Conservation (phyloP, 2,888 invertebrate genomes). For the Oxystoma pomonae region DNA sequence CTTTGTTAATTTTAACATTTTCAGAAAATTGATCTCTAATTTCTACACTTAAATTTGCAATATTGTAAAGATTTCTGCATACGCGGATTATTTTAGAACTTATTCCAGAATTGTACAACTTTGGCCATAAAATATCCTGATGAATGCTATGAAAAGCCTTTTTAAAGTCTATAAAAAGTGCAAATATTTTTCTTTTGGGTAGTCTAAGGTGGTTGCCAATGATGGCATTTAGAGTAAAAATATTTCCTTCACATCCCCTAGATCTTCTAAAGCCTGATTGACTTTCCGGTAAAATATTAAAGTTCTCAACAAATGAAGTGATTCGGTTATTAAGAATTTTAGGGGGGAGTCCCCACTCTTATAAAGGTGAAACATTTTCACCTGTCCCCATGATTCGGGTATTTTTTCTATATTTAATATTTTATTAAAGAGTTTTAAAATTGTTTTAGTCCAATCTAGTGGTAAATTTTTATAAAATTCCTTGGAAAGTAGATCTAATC, state of each 20-base stretch:
- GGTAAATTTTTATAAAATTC: not conserved
- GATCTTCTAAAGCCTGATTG: not conserved
- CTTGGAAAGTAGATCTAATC: not conserved
- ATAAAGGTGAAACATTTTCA: not conserved
- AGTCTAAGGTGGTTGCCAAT: not conserved
- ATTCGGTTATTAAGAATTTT: not conserved
- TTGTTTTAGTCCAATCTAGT: not conserved
- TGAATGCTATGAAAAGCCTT: not conserved
- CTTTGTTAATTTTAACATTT: too few relatives aligned
- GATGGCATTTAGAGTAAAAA: not conserved
- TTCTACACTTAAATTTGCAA: not conserved
- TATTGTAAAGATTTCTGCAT: not conserved
- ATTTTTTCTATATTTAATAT: not conserved
- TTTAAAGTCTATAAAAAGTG: not conserved
- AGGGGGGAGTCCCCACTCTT: not conserved
- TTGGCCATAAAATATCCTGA: not conserved
- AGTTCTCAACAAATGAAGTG: not conserved
- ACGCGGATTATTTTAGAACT: not conserved
- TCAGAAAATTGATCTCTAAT: not conserved
- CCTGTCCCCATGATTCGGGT: not conserved
- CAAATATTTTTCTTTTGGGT: not conserved
- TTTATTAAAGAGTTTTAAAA: not conserved
- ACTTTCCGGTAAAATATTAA: not conserved
- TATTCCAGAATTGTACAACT: not conserved
- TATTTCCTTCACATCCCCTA: not conserved